Conservation (phyloP, 2,113 vertebrate genomes). For the Hyaena hyaena region DNA sequence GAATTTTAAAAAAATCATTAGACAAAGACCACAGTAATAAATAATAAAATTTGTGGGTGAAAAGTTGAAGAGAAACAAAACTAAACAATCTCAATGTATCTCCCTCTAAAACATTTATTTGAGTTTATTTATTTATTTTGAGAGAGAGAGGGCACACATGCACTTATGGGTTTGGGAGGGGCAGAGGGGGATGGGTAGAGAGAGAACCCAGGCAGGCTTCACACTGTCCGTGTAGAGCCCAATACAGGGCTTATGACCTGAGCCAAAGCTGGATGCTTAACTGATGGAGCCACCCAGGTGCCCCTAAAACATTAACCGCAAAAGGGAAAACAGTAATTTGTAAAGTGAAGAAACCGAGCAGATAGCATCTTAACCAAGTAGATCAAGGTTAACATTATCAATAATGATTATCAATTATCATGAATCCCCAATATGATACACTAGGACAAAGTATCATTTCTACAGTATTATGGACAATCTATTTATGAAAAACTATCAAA, state of each 20-base stretch:
- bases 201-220: too few species aligned
- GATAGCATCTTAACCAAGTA: neutral
- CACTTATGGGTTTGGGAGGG: too few species aligned
- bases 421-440: neutral
- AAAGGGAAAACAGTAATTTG: conserved; percentile 19
- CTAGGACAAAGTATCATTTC: neutral
- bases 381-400: neutral
- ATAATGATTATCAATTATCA: neutral
- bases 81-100: neutral
- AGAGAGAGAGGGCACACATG: too few species aligned
- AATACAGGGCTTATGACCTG: too few species aligned
- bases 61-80: neutral
- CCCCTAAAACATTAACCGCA: conserved; percentile 19
- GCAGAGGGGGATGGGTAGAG: too few species aligned
- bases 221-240: too few species aligned
- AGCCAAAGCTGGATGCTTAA: too few species aligned
- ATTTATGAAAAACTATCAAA: conserved; percentile 10
- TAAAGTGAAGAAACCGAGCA: neutral
- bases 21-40: neutral
- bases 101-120: neutral
- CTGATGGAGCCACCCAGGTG: too few species aligned
- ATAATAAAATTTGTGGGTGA: neutral
- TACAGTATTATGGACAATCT: neutral
- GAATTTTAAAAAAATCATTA: conserved; percentile 4
- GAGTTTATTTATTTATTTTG: too few species aligned